Base-by-base conservation (phyloP, 2,113 vertebrate species). In the Phrynosoma blainvillii region DNA sequence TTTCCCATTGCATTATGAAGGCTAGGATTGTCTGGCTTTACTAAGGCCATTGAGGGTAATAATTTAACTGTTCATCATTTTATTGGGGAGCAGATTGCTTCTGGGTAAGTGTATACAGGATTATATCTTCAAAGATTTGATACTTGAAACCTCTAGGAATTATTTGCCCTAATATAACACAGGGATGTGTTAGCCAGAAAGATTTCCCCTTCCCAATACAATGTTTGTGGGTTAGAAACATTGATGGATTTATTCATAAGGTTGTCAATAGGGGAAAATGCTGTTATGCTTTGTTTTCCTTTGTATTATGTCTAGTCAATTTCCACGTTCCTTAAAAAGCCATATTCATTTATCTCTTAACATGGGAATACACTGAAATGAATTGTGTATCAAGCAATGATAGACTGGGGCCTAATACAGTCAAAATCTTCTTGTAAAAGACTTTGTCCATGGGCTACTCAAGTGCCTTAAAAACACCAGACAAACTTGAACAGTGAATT, bases 401-500 rank as follows among this genome's bases (percentile, higher is more conserved):
- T 62, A 23, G 47, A 32, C 74, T 54, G 47, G 82, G 11, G 2
- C 73, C 1, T 36, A 82, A 71, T 76, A 42, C 85, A 88, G 70
- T 82, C 20, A 23, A 54, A 32, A 79, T 88, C 79, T 84, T 80
- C 40, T 2, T 47, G 2, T 32, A 66, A 86, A 85, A 20, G 4
- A n/a, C 27, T 8, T 5, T 9, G 52, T 65, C 79, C 2, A 1
- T 87, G 5, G 78, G 3, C 13, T 85, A 80, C 56, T 2, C 21
- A 42, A 59, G 40, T 10, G 0, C 0, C 62, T 87, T 86, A 32
- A 32, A 87, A 89, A 84, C 59, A 59, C 12, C 23, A 70, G 42
- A 78, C 30, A 30, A 81, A 87, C 66, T 10, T 52, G 20, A 78
- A 81, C 9, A n/a, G 0, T 88, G 83, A 93, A 91, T 79, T 91